Percentiles rank a stretch among this genome's conserved stretches.
Conservation (phyloP, 2,113 vertebrate species). For the Sapajus apella region DNA sequence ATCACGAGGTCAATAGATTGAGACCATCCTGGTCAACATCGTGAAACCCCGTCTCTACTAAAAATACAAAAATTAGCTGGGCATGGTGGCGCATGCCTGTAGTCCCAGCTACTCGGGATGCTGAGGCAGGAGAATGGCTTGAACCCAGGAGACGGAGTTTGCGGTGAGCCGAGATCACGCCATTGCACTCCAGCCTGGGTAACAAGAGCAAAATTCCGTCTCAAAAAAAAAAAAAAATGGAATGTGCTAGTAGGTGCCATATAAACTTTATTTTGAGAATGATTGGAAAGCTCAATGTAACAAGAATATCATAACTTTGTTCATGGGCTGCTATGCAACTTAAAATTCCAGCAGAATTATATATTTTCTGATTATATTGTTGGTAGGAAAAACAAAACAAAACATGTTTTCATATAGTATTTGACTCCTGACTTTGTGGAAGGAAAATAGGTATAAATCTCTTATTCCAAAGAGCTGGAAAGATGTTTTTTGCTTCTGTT, state of each 20-base stretch:
- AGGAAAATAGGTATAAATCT: not conserved
- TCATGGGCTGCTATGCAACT: not conserved
- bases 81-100: too few relatives aligned
- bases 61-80: too few relatives aligned
- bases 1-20: too few relatives aligned
- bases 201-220: too few relatives aligned
- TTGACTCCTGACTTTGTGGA: not conserved
- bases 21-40: too few relatives aligned
- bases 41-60: too few relatives aligned
- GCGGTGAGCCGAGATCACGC: too few relatives aligned
- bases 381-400: not conserved
- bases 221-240: not conserved
- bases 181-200: too few relatives aligned
- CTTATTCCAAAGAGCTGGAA: not conserved
- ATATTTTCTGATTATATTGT: not conserved
- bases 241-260: not conserved
- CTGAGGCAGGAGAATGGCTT: too few relatives aligned
- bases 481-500: conserved; percentile 3
- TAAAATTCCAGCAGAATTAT: not conserved
- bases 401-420: not conserved
- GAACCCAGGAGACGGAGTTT: too few relatives aligned
- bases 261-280: not conserved
- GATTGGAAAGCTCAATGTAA: not conserved
- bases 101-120: too few relatives aligned
- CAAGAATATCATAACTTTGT: not conserved